Evolutionary conservation across 2,888 invertebrate species (phyloP).

Genomic region (Xiphydria camelus): DNA sequence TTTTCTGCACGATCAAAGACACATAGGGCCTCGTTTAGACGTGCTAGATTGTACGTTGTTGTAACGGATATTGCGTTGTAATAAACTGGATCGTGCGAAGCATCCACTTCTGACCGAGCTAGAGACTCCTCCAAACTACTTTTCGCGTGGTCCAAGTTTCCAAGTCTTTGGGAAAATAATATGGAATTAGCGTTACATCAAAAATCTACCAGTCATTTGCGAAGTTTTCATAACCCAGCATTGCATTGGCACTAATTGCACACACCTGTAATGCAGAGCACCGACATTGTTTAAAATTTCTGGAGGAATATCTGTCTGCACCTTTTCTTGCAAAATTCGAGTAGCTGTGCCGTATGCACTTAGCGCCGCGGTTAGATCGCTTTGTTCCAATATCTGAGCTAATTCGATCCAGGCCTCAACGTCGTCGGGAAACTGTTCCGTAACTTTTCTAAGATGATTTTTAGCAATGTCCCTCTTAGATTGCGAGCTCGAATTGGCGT

Average conservation of each 20-base stretch:
- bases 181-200: too few species aligned
- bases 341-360: constrained; percentile 89
- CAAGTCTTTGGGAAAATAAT: constrained; percentile 62
- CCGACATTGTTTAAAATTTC: constrained; percentile 96
- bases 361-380: constrained; percentile 77
- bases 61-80: constrained; percentile 92
- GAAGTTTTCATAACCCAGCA: neutral
- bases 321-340: constrained; percentile 83
- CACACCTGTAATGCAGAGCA: constrained; percentile 86
- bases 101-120: constrained; percentile 76
- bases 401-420: constrained; percentile 98
- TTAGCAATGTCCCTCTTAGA: constrained; percentile 87
- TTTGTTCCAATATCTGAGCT: constrained; percentile 92
- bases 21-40: too few species aligned
- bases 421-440: constrained; percentile 93
- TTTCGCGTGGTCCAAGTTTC: constrained; percentile 80
- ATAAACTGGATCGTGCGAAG: constrained; percentile 82
- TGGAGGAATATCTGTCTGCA: constrained; percentile 88
- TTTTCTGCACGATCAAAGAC: constrained; percentile 92
- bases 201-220: neutral
- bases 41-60: constrained; percentile 89
- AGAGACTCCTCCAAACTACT: constrained; percentile 79
- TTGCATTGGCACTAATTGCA: constrained; percentile 52
- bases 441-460: constrained; percentile 87
- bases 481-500: constrained; percentile 82